These are phyloP conservation scores for Eptesicus fuscus DNA, from an alignment of 2,113 vertebrate species.

Conservation along the genomic window DNA sequence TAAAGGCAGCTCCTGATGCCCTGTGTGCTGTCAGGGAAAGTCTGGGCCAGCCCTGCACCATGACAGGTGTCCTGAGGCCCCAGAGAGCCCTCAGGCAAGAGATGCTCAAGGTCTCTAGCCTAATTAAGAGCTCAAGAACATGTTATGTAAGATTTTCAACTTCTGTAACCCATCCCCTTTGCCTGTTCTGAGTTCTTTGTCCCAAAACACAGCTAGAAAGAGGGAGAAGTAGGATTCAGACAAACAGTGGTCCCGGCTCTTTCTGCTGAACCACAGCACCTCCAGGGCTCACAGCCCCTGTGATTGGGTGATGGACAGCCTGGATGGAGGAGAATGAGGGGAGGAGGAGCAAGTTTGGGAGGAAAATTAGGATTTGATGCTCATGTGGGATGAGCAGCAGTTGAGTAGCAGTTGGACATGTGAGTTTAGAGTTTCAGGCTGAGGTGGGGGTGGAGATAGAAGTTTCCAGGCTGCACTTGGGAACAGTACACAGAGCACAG, in stretches of 20 bases:
- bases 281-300: background rate
- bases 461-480: background rate
- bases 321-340: no score
- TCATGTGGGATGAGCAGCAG: no score
- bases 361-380: background rate
- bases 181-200: no score
- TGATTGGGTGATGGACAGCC: background rate
- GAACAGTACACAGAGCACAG: background rate
- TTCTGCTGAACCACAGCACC: fast-evolving
- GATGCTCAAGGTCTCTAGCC: background rate
- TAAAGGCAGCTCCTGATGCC: no score
- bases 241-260: background rate
- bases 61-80: background rate
- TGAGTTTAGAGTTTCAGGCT: background rate
- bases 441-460: background rate
- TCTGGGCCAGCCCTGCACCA: no score
- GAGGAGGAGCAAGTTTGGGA: background rate
- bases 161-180: no score
- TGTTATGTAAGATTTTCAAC: background rate
- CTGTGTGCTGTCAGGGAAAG: no score
- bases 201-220: background rate
- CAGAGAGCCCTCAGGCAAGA: background rate
- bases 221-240: background rate
- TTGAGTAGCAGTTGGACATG: background rate
- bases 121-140: background rate